A percentile compares a stretch with the other conserved stretches of the same genome.
These are phyloP conservation scores for Drosophila maculinotata DNA, from an alignment of 2,888 invertebrate genomes.

Conservation along the genomic window DNA sequence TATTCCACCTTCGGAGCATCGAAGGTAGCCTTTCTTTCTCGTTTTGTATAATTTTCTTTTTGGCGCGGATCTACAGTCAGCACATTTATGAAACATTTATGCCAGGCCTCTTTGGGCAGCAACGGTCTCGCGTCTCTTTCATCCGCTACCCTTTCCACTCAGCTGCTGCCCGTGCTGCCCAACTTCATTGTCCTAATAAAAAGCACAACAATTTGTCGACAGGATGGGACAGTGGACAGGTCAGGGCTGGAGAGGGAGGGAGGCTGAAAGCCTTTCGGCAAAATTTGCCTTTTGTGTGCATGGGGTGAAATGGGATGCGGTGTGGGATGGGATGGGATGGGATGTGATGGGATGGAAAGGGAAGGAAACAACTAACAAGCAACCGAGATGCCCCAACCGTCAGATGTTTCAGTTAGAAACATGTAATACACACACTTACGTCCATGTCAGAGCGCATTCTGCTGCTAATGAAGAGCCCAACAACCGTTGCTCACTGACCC, in stretches of 20 bases:
- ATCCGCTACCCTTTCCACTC: neutral
- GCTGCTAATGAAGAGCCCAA: slow-evolving; percentile 69
- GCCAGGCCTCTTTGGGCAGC: slow-evolving; percentile 56
- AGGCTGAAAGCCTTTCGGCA: slow-evolving; percentile 27
- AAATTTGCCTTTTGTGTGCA: slow-evolving; percentile 57
- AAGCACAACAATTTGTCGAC: slow-evolving; percentile 77
- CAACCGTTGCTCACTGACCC: slow-evolving; percentile 12
- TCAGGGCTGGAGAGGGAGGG: neutral
- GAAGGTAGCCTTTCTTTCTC: neutral
- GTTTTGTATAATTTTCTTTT: neutral
- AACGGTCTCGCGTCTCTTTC: neutral
- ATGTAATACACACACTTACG: slow-evolving; percentile 37
- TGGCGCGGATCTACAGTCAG: slow-evolving; percentile 22
- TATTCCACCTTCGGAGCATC: no score
- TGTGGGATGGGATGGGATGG: neutral
- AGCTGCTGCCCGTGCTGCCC: neutral
- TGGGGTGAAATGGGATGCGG: neutral
- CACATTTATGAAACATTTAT: slow-evolving; percentile 78
- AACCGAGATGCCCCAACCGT: slow-evolving; percentile 17
- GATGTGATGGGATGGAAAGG: neutral
- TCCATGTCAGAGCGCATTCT: slow-evolving; percentile 28
- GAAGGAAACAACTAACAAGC: slow-evolving; percentile 53
- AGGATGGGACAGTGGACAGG: slow-evolving; percentile 44
- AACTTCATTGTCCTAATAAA: slow-evolving; percentile 65
- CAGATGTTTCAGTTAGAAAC: slow-evolving; percentile 32